Evolutionary conservation across 2,797 vertebrate genomes (phyloP).

Genomic region (Paramormyrops hopkinsi): DNA sequence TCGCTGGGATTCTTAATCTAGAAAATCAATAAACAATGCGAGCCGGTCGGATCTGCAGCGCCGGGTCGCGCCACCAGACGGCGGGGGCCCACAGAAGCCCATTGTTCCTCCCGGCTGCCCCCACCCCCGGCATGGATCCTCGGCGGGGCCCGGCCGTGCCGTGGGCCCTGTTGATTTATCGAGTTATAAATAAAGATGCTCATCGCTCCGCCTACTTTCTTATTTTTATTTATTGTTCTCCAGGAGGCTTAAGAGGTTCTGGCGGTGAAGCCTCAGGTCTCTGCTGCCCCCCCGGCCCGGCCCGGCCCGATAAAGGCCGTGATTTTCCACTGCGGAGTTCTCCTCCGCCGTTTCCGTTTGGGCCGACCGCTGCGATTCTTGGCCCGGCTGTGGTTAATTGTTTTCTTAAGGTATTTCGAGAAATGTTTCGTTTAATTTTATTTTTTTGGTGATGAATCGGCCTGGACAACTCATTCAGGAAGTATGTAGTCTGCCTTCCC

Average conservation of each 20-base stretch:
- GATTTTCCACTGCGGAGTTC: background rate
- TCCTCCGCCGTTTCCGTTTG: background rate
- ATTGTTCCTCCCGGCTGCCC: conserved; percentile 77
- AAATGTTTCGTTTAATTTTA: background rate
- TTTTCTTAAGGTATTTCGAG: background rate
- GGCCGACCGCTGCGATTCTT: background rate
- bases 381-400: background rate
- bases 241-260: background rate
- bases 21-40: conserved; percentile 99
- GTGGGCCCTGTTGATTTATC: conserved; percentile 64
- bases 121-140: conserved; percentile 55
- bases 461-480: background rate
- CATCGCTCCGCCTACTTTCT: conserved; percentile 56
- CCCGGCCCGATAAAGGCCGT: background rate
- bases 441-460: background rate
- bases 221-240: conserved; percentile 29
- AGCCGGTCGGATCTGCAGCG: conserved; percentile 72
- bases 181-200: conserved; percentile 69
- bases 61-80: conserved; percentile 52
- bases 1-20: conserved; percentile 99
- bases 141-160: conserved; percentile 44
- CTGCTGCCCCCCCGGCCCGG: background rate
- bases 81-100: conserved; percentile 74
- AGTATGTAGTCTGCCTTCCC: background rate
- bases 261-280: background rate